Conservation (phyloP, 1,140 invertebrate genomes). For the Cephus cinctus region DNA sequence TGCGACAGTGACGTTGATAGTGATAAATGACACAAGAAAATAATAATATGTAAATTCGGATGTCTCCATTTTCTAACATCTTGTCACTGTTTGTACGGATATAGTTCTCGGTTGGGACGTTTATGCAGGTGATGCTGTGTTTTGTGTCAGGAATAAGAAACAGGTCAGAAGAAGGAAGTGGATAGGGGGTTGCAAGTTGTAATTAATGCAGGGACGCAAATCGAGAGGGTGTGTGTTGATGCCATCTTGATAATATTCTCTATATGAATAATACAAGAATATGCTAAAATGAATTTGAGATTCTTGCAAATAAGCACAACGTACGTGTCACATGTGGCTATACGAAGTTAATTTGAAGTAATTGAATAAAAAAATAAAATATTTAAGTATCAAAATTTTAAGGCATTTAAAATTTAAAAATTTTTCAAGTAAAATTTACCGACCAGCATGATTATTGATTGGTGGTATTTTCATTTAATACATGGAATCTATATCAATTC, state of each 20-base stretch:
- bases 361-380: too few relatives aligned
- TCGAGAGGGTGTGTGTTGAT: background rate
- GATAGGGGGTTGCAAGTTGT: background rate
- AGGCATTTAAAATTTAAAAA: too few relatives aligned
- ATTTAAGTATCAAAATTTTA: too few relatives aligned
- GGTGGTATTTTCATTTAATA: background rate
- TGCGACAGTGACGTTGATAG: too few relatives aligned
- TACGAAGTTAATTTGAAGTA: too few relatives aligned
- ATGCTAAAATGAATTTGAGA: background rate
- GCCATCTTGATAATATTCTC: background rate
- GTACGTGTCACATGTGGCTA: background rate
- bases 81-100: background rate
- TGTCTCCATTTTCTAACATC: too few relatives aligned
- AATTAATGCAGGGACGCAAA: slow-evolving; percentile 5
- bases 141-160: slow-evolving; percentile 5
- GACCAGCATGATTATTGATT: background rate
- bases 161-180: background rate
- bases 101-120: background rate
- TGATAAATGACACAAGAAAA: too few relatives aligned
- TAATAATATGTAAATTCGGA: too few relatives aligned
- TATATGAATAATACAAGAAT: background rate
- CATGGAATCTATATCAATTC: too few relatives aligned
- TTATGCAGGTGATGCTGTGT: slow-evolving; percentile 3
- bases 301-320: background rate
- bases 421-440: background rate